A percentile compares a stretch with the other conserved stretches of the same genome.
These are phyloP conservation scores for Deroplatys truncata DNA, from an alignment of 2,888 invertebrate genomes.

Conservation along the genomic window DNA sequence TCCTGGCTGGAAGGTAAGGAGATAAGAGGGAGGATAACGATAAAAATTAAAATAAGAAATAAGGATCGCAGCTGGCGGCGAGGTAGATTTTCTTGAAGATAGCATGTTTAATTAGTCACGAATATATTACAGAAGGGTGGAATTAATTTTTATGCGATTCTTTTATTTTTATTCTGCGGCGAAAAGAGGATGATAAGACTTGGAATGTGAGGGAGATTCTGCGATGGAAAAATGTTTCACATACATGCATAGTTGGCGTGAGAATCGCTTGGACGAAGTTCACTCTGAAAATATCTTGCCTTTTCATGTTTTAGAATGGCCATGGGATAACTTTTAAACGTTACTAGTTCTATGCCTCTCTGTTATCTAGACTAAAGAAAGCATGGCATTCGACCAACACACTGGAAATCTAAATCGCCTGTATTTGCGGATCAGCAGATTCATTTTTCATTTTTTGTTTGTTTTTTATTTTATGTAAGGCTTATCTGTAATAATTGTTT, in stretches of 20 bases:
- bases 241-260: background rate
- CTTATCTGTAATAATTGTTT: too few relatives aligned
- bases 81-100: background rate
- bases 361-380: too few relatives aligned
- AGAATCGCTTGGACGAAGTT: too few relatives aligned
- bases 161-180: background rate
- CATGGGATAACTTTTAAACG: too few relatives aligned
- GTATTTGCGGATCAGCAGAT: too few relatives aligned
- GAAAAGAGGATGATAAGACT: background rate
- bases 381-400: too few relatives aligned
- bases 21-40: background rate
- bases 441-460: too few relatives aligned
- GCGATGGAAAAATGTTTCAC: background rate
- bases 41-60: background rate
- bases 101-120: background rate
- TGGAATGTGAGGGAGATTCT: background rate
- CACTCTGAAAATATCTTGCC: too few relatives aligned
- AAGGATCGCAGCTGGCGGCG: background rate
- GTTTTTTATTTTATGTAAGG: too few relatives aligned
- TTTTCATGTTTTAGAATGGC: too few relatives aligned
- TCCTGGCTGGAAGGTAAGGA: background rate
- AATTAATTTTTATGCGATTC: background rate
- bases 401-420: too few relatives aligned
- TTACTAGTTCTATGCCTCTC: too few relatives aligned
- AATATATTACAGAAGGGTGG: background rate